Percentiles rank a stretch among this genome's conserved stretches.
These are phyloP conservation scores for Symphodus melops DNA, from an alignment of 2,113 vertebrate genomes.

Conservation along the genomic window DNA sequence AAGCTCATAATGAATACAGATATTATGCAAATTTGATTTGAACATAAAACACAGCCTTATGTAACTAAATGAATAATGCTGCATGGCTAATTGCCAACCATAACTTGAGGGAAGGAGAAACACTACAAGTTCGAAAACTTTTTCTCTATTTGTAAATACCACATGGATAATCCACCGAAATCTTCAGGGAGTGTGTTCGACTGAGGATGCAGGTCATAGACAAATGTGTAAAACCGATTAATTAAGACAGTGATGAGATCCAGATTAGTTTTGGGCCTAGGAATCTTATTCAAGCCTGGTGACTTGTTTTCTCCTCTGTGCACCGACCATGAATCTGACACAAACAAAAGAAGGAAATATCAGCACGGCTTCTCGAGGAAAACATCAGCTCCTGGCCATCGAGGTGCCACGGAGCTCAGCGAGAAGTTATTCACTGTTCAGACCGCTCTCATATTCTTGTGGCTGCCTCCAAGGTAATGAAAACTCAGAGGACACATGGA, in stretches of 20 bases:
- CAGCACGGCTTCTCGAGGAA: slow-evolving; percentile 39
- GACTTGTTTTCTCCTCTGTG: slow-evolving; percentile 34
- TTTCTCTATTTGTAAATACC: slow-evolving; percentile 27
- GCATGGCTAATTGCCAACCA: too few relatives aligned
- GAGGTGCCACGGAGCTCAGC: slow-evolving; percentile 43
- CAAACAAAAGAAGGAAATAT: slow-evolving; percentile 59
- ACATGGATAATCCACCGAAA: neutral
- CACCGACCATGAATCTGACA: slow-evolving; percentile 28
- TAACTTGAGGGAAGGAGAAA: neutral
- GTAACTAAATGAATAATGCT: too few relatives aligned
- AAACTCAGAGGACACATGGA: slow-evolving; percentile 56
- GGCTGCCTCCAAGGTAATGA: slow-evolving; percentile 58
- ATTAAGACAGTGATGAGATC: slow-evolving; percentile 42
- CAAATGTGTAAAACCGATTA: slow-evolving; percentile 31
- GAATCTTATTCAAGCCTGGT: slow-evolving; percentile 27
- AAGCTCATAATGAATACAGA: too few relatives aligned
- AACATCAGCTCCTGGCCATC: slow-evolving; percentile 53
- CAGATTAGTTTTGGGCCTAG: slow-evolving; percentile 40
- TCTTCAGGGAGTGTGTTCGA: neutral
- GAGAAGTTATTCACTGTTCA: slow-evolving; percentile 45
- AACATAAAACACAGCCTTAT: too few relatives aligned
- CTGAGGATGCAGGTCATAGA: slow-evolving; percentile 20
- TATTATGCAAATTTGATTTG: too few relatives aligned
- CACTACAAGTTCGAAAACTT: slow-evolving; percentile 10
- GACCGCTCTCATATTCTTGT: slow-evolving; percentile 56